Evolutionary conservation across 2,113 vertebrate genomes (phyloP).

Genomic region (Anser cygnoides): DNA sequence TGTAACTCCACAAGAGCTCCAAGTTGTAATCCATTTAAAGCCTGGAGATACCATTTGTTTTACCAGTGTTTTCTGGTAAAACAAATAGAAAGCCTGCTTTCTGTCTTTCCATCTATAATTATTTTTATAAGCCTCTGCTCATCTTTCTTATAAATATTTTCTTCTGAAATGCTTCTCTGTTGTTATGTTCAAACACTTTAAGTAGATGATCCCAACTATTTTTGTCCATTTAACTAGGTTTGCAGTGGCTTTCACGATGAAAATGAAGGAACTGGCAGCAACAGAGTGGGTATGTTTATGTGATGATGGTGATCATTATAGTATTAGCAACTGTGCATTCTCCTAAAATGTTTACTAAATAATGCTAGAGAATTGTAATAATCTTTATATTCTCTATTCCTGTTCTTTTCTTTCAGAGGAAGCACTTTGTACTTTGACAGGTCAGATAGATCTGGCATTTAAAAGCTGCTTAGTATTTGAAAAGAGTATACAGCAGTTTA

Average conservation of each 20-base stretch:
- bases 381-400: background rate
- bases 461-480: background rate
- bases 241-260: constrained; percentile 88
- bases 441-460: background rate
- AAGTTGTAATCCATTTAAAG: background rate
- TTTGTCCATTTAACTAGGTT: constrained; percentile 79
- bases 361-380: background rate
- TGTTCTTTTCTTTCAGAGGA: background rate
- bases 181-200: background rate
- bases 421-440: background rate
- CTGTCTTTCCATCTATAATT: background rate
- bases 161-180: background rate
- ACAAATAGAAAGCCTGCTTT: background rate
- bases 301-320: background rate
- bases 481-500: background rate
- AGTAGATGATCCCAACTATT: constrained; percentile 17
- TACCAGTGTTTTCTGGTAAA: background rate
- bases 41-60: background rate
- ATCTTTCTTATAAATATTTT: background rate
- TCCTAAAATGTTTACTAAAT: background rate
- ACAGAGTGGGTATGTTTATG: constrained; percentile 83
- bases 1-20: background rate
- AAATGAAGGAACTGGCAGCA: constrained; percentile 85
- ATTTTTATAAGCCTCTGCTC: background rate
- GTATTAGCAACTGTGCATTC: background rate